Base-by-base conservation (phyloP, 2,888 invertebrate genomes). In the Thymelicus sylvestris region DNA sequence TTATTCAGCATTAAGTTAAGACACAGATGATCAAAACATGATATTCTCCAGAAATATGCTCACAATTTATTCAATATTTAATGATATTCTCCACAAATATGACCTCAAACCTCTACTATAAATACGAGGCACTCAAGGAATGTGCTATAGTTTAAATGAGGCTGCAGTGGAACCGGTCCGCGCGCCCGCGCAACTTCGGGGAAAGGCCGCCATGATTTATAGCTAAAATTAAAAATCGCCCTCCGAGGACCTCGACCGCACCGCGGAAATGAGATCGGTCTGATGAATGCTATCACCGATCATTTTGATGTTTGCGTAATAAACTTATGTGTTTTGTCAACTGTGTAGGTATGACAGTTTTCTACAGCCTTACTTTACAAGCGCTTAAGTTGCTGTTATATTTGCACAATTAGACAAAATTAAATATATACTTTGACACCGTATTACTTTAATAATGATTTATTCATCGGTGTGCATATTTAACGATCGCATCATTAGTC, bases 131-230 rank as follows among this genome's bases (percentile, higher is more conserved):
- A 79, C 77, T 80, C 76, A 76, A 84, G 93, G 93, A 93, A 93
- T 93, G 93, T 93, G 93, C 92, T 93, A 93, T 92, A 93, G 92
- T 93, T 93, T 93, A 93, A 93, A 93, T 92, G 93, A 93, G 93
- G 90, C 89, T 90, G 91, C 88, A 81, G 87, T 86, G 86, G 90
- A 88, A 92, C 92, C 91, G 92, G 93, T 91, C 88, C 85, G 80
- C 6, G 86, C 86, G 86, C 86, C 87, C 85, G 87, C 87, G 86
- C 86, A 85, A 86, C 89, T 91, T 90, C 90, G 92, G 92, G 90
- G 93, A 92, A 93, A 93, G 92, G 91, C 88, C 84, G 85, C 80
- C 86, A 89, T 91, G 91, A 92, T 89, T 91, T 92, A 92, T 89
- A 88, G 83, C 86, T 88, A 86, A 89, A 92, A 92, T 92, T 91